Evolutionary conservation across 2,113 vertebrate genomes (phyloP), one percentile per base, ranked within the genome.

Genomic region (Pedetes capensis): DNA sequence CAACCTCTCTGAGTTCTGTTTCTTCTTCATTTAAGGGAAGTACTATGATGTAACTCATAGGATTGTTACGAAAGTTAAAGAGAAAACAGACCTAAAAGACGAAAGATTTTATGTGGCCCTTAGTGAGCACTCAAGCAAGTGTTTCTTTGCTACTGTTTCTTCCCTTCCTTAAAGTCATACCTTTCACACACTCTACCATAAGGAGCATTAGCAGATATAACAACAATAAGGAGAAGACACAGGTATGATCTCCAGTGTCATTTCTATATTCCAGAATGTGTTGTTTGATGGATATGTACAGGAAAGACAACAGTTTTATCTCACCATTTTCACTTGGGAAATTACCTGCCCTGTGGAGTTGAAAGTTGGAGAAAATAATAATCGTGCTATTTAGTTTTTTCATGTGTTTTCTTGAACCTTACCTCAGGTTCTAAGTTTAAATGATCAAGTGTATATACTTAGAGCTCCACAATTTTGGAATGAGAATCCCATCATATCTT

Each of bases 351-450:
- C 72, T 80, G 16, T 55, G 13, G 29, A 91, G 44, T 55, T 87
- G 51, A 83, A 95, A 47, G 20, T 39, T 59, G 53, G 44, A 7
- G 2, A 76, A 53, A 71, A 32, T 32, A 85, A 63, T 75, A 53
- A 89, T 55, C 32, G 86, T 57, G 42, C 49, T 29, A 81, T 68
- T 64, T 79, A 78, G 66, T 59, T 91, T 25, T 27, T 92, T 68
- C 85, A 81, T 76, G 39, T 92, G 57, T 96, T 96, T 96, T 69
- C 86, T 59, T 76, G 37, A 82, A 75, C 20, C 29, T 95, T 80
- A 84, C 85, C 81, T 96, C 89, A 94, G 72, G 42, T 80, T 89
- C 20, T 86, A 68, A 29, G 13, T 85, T 88, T 57, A 79, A 94
- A 76, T 75, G 83, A 39, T 78, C 64, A 89, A 89, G 34, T 57